Base-by-base conservation (phyloP, 2,888 invertebrate genomes). In the Brachynemurus nebulosus region DNA sequence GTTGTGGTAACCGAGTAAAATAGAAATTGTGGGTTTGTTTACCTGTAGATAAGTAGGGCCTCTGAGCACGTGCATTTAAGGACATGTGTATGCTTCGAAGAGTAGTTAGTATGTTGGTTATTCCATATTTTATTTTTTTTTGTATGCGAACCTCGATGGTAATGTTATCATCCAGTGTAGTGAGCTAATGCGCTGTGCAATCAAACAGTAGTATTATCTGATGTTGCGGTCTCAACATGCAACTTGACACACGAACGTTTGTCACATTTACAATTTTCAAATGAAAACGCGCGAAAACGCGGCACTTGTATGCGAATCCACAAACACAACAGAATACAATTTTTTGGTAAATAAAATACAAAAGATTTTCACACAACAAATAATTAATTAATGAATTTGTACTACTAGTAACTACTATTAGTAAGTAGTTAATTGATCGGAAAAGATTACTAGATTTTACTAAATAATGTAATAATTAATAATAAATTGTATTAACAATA, bases 101-200 rank as follows among this genome's bases (percentile, higher is more conserved):
- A 19, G 23, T 25, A 25, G 19, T 38, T n/a, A n/a, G n/a, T n/a
- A n/a, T n/a, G n/a, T n/a, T n/a, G n/a, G 20, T 44, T 44, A 44
- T 38, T 37, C 44, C 44, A 44, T 44, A 44, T 44, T 44, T n/a
- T n/a, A n/a, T n/a, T n/a, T n/a, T 44, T 34, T 44, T 44, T 37
- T 30, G 40, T 37, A 20, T 19, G 20, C 37, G 19, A 37, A 37
- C 18, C 20, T 20, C 37, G 37, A 20, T 11, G 20, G 37, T 35
- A 35, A 35, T 40, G 27, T 27, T 40, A 40, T 40, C 42, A 35
- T 35, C 17, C 38, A 38, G 38, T 19, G 18, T 25, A 42, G n/a
- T n/a, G n/a, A 34, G 35, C 34, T 35, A 42, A 21, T 42, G 42
- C 42, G 42, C 42, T 35, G 42, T 42, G 34, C 42, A 42, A 19